Percentiles rank a stretch among this genome's conserved stretches.
These are phyloP conservation scores for Patella vulgata DNA, from an alignment of 1,140 invertebrate genomes.

Conservation along the genomic window DNA sequence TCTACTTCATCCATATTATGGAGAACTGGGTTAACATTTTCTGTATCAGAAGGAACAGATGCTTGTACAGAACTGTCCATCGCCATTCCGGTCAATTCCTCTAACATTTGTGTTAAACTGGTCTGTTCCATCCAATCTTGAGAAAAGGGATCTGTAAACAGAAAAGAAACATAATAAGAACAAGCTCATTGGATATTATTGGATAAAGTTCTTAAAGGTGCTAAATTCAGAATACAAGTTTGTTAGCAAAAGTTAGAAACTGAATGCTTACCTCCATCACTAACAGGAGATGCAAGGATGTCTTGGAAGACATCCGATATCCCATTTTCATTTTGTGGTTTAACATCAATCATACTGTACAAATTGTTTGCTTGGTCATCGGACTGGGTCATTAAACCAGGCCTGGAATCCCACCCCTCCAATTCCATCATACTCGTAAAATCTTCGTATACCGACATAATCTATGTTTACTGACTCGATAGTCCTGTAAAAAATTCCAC, in stretches of 20 bases:
- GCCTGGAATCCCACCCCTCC: slow-evolving; percentile 19
- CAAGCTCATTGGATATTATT: background rate
- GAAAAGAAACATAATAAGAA: background rate
- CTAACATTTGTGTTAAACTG: slow-evolving; percentile 30
- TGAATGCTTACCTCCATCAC: background rate
- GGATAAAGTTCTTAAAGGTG: background rate
- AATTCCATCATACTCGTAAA: slow-evolving; percentile 27
- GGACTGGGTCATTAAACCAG: slow-evolving; percentile 22
- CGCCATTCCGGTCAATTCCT: slow-evolving; percentile 10
- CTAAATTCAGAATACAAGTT: background rate
- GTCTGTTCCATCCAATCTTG: slow-evolving; percentile 47
- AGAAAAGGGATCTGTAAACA: slow-evolving; percentile 34
- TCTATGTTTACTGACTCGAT: slow-evolving; percentile 9
- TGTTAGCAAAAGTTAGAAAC: background rate
- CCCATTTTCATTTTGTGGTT: too few relatives aligned
- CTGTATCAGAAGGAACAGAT: background rate
- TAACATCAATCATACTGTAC: slow-evolving; percentile 7
- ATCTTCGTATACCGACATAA: slow-evolving; percentile 26
- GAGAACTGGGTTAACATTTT: background rate
- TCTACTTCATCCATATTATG: slow-evolving; percentile 4
- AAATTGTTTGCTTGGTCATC: slow-evolving; percentile 20
- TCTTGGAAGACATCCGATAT: slow-evolving; percentile 19
- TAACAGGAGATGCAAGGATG: slow-evolving; percentile 8
- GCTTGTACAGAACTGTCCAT: slow-evolving; percentile 7
- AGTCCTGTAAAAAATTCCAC: slow-evolving; percentile 17